A percentile compares a stretch with the other conserved stretches of the same genome.
phyloP scores from a whole-genome alignment of 1,140 invertebrate genomes.

The Oscheius sp. region DNA sequence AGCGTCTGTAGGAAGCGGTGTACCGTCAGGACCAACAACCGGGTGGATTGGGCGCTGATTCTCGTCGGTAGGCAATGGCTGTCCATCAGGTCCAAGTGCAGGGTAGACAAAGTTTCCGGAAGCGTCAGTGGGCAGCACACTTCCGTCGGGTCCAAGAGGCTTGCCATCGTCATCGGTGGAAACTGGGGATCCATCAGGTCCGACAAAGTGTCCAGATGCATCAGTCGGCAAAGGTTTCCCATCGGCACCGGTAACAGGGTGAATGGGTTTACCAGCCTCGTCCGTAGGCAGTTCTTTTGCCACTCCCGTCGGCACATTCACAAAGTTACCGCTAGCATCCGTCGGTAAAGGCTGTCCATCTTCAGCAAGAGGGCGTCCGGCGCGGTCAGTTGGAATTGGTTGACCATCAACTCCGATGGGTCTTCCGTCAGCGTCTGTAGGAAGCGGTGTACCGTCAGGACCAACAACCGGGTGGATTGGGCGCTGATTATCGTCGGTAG shows the following conservation, averaged over 20 bases:
- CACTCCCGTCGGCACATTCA: background rate
- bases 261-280: slow-evolving; percentile 13
- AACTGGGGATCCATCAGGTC: slow-evolving; percentile 5
- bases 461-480: slow-evolving; percentile 13
- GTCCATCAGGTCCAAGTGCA: slow-evolving; percentile 17
- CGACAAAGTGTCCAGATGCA: slow-evolving; percentile 6
- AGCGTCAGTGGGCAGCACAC: slow-evolving; percentile 29
- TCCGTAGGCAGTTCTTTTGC: slow-evolving; percentile 8
- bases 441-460: slow-evolving; percentile 16
- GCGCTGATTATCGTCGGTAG: slow-evolving; percentile 9
- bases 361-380: slow-evolving; percentile 25
- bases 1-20: slow-evolving; percentile 23
- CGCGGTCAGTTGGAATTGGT: slow-evolving; percentile 19
- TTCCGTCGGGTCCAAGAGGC: slow-evolving; percentile 34
- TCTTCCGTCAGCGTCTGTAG: slow-evolving; percentile 17
- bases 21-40: slow-evolving; percentile 17
- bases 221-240: slow-evolving; percentile 23
- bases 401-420: slow-evolving; percentile 21
- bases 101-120: slow-evolving; percentile 24
- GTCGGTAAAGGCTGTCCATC: slow-evolving; percentile 31
- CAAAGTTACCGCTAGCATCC: slow-evolving; percentile 4
- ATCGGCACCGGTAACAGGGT: slow-evolving; percentile 24
- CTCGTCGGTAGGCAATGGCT: slow-evolving; percentile 23
- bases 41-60: background rate
- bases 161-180: slow-evolving; percentile 25